These are phyloP conservation scores for Mormyrus proboscirostris DNA, from an alignment of 2,797 vertebrate species.

Conservation along the genomic window DNA sequence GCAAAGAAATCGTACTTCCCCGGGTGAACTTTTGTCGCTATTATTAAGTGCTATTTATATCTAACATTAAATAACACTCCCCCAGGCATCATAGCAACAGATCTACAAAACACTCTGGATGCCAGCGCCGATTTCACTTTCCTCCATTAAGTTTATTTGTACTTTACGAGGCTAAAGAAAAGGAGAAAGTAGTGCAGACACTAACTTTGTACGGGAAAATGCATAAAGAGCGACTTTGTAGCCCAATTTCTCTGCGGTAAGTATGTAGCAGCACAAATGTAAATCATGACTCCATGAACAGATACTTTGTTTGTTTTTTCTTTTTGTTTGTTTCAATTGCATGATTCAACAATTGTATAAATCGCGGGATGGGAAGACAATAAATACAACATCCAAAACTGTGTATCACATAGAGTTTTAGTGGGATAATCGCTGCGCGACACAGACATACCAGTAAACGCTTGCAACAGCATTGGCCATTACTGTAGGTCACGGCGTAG, in stretches of 20 bases:
- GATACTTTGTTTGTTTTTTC: background rate
- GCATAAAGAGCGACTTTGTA: background rate
- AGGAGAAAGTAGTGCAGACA: background rate
- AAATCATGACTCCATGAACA: background rate
- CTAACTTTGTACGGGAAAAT: background rate
- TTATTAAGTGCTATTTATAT: background rate
- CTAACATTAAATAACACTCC: background rate
- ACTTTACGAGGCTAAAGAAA: background rate
- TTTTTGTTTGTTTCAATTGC: background rate
- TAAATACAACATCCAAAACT: background rate
- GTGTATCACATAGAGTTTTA: background rate
- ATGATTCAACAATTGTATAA: background rate
- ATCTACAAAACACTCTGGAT: background rate
- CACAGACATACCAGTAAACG: background rate
- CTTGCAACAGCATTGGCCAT: background rate
- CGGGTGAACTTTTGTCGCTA: background rate
- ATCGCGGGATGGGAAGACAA: background rate
- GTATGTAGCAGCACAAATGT: background rate
- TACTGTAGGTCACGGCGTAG: background rate
- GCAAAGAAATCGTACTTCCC: background rate
- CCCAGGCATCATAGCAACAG: background rate
- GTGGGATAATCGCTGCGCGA: background rate
- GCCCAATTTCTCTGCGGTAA: background rate
- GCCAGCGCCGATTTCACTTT: background rate
- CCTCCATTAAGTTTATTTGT: background rate